Evolutionary conservation across 2,888 invertebrate genomes (phyloP).

Genomic region (Peribatodes rhomboidaria): DNA sequence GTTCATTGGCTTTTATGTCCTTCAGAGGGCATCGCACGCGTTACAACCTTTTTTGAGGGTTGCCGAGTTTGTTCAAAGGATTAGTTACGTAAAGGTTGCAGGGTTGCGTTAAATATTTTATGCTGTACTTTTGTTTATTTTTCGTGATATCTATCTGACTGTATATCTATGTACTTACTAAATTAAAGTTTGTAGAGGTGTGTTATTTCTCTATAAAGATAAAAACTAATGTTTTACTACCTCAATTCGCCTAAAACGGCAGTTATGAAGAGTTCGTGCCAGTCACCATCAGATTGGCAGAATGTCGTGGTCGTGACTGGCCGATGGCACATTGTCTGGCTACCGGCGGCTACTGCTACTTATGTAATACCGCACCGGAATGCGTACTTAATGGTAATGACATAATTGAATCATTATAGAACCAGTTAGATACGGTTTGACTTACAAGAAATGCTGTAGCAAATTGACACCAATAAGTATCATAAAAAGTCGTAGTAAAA

Average conservation of each 20-base stretch:
- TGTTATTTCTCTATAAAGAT: conserved; percentile 2
- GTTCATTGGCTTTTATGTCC: conserved; percentile 32
- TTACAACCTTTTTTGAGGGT: conserved; percentile 27
- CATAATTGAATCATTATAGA: conserved; percentile 27
- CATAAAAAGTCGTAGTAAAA: no score
- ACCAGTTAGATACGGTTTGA: conserved; percentile 7
- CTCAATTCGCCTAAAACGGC: conserved; percentile 42
- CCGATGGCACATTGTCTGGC: conserved; percentile 37
- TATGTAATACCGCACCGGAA: conserved; percentile 22
- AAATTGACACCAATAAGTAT: not conserved
- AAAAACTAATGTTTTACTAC: conserved; percentile 22
- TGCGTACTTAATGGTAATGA: conserved; percentile 17
- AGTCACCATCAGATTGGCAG: conserved; percentile 49
- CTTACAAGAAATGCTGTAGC: not conserved
- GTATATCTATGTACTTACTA: not conserved
- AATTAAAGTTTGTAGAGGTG: not conserved
- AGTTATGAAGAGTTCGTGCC: conserved; percentile 51
- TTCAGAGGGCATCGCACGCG: conserved; percentile 27
- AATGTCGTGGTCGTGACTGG: conserved; percentile 47
- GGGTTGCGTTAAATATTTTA: conserved; percentile 1
- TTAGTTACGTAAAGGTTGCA: conserved; percentile 9
- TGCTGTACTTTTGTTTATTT: not conserved
- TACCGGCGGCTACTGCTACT: conserved; percentile 43
- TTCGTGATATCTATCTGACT: not conserved
- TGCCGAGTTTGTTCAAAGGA: conserved; percentile 23